A percentile compares a stretch with the other conserved stretches of the same genome.
Evolutionary conservation across 2,797 vertebrate species (phyloP).

Genomic region (Hippopotamyrus pictus): DNA sequence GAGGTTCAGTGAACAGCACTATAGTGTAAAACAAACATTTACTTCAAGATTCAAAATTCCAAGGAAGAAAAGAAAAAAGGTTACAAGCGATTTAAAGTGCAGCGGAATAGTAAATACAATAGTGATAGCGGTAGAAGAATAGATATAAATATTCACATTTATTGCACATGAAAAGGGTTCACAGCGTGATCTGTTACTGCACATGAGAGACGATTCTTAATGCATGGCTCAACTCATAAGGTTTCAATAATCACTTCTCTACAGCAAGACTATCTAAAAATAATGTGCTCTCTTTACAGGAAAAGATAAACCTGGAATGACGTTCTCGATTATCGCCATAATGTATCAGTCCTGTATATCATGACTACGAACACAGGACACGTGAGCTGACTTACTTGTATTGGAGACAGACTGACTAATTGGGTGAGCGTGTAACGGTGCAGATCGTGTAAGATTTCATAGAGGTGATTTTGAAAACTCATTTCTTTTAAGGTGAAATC

Average conservation of each 20-base stretch:
- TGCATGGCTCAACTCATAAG: not conserved
- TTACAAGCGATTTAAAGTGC: not conserved
- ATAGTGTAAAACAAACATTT: not conserved
- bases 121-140: not conserved
- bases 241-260: not conserved
- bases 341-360: not conserved
- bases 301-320: not conserved
- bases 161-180: not conserved
- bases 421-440: not conserved
- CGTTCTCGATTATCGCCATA: not conserved
- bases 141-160: not conserved
- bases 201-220: not conserved
- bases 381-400: not conserved
- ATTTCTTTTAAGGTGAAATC: conserved; percentile 61
- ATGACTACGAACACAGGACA: not conserved
- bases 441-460: conserved; percentile 3
- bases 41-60: not conserved
- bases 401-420: not conserved
- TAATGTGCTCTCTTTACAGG: not conserved
- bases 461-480: conserved; percentile 58
- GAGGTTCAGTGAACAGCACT: not conserved
- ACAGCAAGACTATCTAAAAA: not conserved
- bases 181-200: not conserved
- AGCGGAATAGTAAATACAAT: not conserved
- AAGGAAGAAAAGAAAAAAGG: too few species aligned